Percentiles rank a stretch among this genome's conserved stretches.
phyloP scores from a whole-genome alignment of 2,888 invertebrate species.

The Deilephila elpenor region DNA sequence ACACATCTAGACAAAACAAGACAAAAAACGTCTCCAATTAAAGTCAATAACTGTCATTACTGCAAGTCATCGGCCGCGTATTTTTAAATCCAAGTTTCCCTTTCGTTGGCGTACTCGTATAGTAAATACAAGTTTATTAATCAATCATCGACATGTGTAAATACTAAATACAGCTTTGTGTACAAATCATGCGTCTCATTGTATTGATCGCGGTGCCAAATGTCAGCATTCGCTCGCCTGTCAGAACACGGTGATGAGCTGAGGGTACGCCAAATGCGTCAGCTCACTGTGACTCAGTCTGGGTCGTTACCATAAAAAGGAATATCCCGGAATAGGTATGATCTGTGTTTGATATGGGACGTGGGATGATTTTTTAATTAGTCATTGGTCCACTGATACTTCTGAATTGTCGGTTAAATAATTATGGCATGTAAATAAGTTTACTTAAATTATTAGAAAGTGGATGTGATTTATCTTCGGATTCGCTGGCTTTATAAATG shows the following conservation, averaged over 20 bases:
- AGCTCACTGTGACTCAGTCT: not conserved
- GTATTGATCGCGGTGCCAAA: not conserved
- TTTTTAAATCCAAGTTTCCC: slow-evolving; percentile 7
- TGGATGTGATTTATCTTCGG: no score
- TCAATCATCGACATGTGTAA: slow-evolving; percentile 11
- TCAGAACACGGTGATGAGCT: not conserved
- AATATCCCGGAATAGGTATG: not conserved
- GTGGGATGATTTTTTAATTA: not conserved
- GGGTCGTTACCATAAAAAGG: not conserved
- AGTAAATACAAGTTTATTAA: not conserved
- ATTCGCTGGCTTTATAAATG: no score
- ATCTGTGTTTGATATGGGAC: not conserved
- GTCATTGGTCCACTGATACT: no score
- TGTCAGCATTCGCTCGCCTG: slow-evolving; percentile 1
- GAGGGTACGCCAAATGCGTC: slow-evolving; percentile 9
- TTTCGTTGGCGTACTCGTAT: slow-evolving; percentile 1
- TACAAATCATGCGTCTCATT: not conserved
- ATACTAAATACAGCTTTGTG: not conserved
- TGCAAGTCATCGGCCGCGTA: slow-evolving; percentile 20
- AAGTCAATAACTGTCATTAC: not conserved
- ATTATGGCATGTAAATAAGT: no score
- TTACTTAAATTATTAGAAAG: no score
- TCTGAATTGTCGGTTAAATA: no score
- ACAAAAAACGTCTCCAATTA: not conserved
- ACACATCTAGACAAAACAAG: not conserved